Evolutionary conservation across 2,797 vertebrate genomes (phyloP).

Genomic region (Uromys caudimaculatus): DNA sequence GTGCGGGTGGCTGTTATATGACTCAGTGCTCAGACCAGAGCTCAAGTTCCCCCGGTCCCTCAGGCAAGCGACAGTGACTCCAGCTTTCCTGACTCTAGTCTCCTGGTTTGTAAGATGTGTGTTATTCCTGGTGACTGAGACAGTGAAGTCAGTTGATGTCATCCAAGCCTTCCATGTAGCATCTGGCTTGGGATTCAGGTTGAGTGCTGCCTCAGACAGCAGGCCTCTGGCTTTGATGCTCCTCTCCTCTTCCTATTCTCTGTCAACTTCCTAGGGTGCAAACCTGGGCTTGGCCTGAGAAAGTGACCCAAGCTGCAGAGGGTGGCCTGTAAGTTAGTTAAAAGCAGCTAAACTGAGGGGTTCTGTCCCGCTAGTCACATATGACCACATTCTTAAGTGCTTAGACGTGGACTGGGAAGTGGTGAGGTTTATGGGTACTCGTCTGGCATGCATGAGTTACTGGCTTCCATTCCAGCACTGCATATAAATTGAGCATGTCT

Average conservation of each 20-base stretch:
- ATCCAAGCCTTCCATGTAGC: accelerated
- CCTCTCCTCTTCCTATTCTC: not conserved
- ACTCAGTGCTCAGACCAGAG: not conserved
- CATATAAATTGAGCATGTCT: too few species aligned
- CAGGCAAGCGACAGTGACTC: not conserved
- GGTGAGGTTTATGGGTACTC: not conserved
- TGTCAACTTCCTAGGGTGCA: too few species aligned
- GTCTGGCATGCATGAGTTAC: not conserved
- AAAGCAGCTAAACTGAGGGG: not conserved
- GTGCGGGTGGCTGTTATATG: not conserved
- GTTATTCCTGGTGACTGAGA: not conserved
- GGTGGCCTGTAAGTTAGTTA: not conserved
- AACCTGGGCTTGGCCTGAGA: not conserved
- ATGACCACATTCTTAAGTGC: not conserved
- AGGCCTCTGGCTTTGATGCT: too few species aligned
- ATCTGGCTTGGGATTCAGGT: not conserved
- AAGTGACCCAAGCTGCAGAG: not conserved
- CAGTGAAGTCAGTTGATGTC: not conserved
- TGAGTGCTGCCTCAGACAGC: not conserved
- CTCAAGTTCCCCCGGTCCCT: not conserved
- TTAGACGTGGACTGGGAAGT: not conserved
- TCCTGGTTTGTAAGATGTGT: not conserved
- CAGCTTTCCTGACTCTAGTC: not conserved
- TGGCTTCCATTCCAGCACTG: not conserved
- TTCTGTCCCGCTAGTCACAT: not conserved